Evolutionary conservation across 2,113 vertebrate species (phyloP).

Genomic region (Mandrillus leucophaeus): DNA sequence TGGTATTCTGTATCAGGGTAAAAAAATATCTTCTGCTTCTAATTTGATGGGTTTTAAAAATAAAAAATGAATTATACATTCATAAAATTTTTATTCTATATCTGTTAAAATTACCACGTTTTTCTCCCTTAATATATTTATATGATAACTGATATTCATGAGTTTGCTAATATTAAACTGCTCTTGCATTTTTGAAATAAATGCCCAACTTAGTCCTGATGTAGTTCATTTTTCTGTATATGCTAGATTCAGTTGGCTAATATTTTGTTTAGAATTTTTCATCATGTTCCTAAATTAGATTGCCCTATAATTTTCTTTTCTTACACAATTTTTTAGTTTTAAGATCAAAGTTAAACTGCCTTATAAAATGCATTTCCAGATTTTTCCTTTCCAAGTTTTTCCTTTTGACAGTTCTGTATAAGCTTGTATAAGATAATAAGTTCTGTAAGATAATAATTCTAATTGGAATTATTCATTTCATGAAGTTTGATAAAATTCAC

Average conservation of each 20-base stretch:
- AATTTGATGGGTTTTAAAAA: not conserved
- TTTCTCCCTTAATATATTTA: slow-evolving; percentile 39
- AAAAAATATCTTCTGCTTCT: slow-evolving; percentile 38
- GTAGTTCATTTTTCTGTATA: not conserved
- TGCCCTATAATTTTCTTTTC: not conserved
- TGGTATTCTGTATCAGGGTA: not conserved
- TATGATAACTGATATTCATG: not conserved
- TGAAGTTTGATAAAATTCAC: not conserved
- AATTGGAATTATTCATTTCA: not conserved
- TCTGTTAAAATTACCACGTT: not conserved
- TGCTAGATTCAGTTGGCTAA: not conserved
- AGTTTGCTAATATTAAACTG: slow-evolving; percentile 24
- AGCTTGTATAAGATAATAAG: not conserved
- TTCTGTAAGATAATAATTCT: not conserved
- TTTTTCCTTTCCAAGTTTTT: not conserved
- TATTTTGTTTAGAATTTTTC: slow-evolving; percentile 33
- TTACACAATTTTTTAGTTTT: not conserved
- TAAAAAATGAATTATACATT: not conserved
- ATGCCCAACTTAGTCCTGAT: not conserved
- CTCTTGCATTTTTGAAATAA: not conserved
- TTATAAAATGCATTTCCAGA: not conserved
- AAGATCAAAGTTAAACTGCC: not conserved
- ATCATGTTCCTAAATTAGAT: not conserved
- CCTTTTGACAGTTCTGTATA: not conserved
- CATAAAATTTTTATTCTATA: not conserved